phyloP scores from a whole-genome alignment of 1,140 invertebrate species.

The Leptinotarsa undecemlineata region DNA sequence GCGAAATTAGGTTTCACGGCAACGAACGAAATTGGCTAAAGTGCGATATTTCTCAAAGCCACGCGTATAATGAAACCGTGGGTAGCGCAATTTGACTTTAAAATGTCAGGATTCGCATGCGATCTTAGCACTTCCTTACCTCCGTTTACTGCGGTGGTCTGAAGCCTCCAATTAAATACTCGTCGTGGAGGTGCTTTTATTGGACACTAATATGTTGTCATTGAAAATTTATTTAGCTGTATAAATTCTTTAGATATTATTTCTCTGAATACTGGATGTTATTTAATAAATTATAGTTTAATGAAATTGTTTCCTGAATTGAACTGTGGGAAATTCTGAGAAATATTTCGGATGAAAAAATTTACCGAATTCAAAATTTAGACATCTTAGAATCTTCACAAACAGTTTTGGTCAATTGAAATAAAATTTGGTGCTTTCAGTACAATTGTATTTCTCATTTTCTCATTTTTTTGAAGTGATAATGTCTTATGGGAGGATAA shows the following conservation, averaged over 20 bases:
- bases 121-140: constrained; percentile 36
- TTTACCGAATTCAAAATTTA: background rate
- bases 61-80: constrained; percentile 45
- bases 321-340: background rate
- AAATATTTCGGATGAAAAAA: background rate
- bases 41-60: constrained; percentile 47
- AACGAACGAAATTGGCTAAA: constrained; percentile 45
- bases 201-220: constrained; percentile 27
- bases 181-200: constrained; percentile 24
- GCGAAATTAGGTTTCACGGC: constrained; percentile 46
- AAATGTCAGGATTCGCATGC: constrained; percentile 42
- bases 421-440: too few relatives aligned
- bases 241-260: background rate
- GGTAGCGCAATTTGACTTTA: constrained; percentile 44
- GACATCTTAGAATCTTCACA: background rate
- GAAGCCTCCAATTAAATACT: constrained; percentile 20
- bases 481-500: too few relatives aligned
- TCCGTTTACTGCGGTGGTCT: constrained; percentile 17
- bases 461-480: too few relatives aligned
- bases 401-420: background rate
- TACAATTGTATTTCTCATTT: too few relatives aligned
- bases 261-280: too few relatives aligned
- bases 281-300: background rate
- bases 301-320: background rate
- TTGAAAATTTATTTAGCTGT: constrained; percentile 20